phyloP scores from a whole-genome alignment of 1,140 invertebrate genomes.

The Bombyx mandarina region DNA sequence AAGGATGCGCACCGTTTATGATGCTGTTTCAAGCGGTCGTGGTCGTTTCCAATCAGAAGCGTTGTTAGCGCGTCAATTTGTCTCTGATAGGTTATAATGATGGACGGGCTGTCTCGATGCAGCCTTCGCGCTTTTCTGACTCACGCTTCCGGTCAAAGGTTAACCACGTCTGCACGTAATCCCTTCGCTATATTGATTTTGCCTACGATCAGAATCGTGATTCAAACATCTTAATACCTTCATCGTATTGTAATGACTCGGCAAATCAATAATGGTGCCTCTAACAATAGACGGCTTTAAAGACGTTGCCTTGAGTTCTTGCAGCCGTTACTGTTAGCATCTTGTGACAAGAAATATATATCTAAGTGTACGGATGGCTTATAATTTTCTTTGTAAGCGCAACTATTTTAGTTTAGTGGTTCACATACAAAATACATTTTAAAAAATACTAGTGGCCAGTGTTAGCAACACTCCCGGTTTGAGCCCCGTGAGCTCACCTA shows the following conservation, averaged over 20 bases:
- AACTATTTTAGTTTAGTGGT: no score
- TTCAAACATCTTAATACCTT: conserved; percentile 27
- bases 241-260: neutral
- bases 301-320: no score
- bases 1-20: neutral
- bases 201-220: conserved; percentile 39
- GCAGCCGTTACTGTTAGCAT: no score
- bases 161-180: conserved; percentile 64
- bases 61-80: conserved; percentile 56
- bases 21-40: conserved; percentile 18
- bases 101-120: conserved; percentile 53
- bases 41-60: conserved; percentile 33
- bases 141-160: conserved; percentile 55
- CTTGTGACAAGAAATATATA: no score
- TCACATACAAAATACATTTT: no score
- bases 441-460: no score
- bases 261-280: no score
- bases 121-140: conserved; percentile 26
- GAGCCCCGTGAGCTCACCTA: no score
- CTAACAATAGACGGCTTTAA: no score
- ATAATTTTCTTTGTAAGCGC: no score
- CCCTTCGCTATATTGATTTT: conserved; percentile 62
- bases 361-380: no score
- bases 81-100: conserved; percentile 52
- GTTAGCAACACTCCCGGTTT: no score